These are phyloP conservation scores for Megastigmus dorsalis DNA, from an alignment of 2,888 invertebrate genomes.

Conservation along the genomic window DNA sequence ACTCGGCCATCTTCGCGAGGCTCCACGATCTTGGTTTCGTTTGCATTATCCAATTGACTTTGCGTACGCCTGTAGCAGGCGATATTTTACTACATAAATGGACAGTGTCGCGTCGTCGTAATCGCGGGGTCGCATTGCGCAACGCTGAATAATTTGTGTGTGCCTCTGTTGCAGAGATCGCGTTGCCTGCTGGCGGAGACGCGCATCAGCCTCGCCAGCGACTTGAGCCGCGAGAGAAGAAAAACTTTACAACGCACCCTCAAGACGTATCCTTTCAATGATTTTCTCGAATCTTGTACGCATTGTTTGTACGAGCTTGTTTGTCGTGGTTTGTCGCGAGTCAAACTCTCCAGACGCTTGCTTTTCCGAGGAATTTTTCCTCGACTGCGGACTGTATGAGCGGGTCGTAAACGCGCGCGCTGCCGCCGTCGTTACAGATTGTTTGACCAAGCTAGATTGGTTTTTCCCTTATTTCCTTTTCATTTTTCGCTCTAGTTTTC, in stretches of 20 bases:
- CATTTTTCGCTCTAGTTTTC: slow-evolving; percentile 7
- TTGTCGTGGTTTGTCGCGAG: background rate
- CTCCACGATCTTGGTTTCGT: too few species aligned
- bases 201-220: slow-evolving; percentile 56
- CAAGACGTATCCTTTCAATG: slow-evolving; percentile 71
- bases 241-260: slow-evolving; percentile 55
- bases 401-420: too few species aligned
- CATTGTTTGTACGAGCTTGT: slow-evolving; percentile 16
- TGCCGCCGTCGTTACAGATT: background rate
- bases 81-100: too few species aligned
- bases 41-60: too few species aligned
- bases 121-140: too few species aligned
- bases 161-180: slow-evolving; percentile 57
- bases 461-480: slow-evolving; percentile 30
- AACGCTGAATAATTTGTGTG: too few species aligned
- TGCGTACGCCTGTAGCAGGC: too few species aligned
- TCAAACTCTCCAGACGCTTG: background rate
- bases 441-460: slow-evolving; percentile 29
- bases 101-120: too few species aligned
- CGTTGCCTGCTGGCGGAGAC: slow-evolving; percentile 61
- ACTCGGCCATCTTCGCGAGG: too few species aligned
- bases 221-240: slow-evolving; percentile 55
- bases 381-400: too few species aligned
- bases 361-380: background rate
- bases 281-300: background rate